A percentile compares a stretch with the other conserved stretches of the same genome.
Conservation (phyloP, 1,140 invertebrate species). For the Orussus abietinus region DNA sequence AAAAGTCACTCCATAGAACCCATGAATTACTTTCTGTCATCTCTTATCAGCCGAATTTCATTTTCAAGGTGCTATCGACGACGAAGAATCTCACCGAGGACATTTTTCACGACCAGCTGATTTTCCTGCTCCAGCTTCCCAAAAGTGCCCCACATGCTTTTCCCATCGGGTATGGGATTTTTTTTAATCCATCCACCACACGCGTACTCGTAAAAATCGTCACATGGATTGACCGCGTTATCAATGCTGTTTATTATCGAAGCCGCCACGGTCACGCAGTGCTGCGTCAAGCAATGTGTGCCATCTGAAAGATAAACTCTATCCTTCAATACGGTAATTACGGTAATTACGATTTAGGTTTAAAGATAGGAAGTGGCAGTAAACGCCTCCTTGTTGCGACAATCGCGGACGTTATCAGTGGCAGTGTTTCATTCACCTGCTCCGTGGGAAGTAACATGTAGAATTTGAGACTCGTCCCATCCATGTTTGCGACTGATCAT, state of each 20-base stretch:
- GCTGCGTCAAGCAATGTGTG: constrained; percentile 69
- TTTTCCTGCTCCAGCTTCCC: constrained; percentile 90
- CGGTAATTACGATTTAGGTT: no score
- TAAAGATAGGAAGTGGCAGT: no score
- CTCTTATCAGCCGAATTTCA: no score
- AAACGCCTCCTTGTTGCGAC: no score
- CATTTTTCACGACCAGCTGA: constrained; percentile 87
- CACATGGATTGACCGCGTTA: constrained; percentile 75
- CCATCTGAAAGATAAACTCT: constrained; percentile 30
- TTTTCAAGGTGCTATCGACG: no score
- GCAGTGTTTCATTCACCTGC: constrained; percentile 32
- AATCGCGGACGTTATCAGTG: no score
- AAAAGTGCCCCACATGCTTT: constrained; percentile 94
- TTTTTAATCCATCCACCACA: constrained; percentile 90
- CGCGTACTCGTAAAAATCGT: constrained; percentile 92
- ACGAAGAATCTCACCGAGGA: constrained; percentile 67
- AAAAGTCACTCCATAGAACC: no score
- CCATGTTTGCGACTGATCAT: constrained; percentile 39
- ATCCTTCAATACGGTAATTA: not conserved
- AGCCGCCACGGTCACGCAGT: constrained; percentile 82
- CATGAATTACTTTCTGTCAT: no score
- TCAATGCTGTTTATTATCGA: constrained; percentile 84
- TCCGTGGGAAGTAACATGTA: constrained; percentile 43
- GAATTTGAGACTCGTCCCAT: constrained; percentile 44
- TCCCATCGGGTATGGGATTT: constrained; percentile 89